phyloP scores from a whole-genome alignment of 2,888 invertebrate genomes.

The Stenchaetothrips biformis region DNA sequence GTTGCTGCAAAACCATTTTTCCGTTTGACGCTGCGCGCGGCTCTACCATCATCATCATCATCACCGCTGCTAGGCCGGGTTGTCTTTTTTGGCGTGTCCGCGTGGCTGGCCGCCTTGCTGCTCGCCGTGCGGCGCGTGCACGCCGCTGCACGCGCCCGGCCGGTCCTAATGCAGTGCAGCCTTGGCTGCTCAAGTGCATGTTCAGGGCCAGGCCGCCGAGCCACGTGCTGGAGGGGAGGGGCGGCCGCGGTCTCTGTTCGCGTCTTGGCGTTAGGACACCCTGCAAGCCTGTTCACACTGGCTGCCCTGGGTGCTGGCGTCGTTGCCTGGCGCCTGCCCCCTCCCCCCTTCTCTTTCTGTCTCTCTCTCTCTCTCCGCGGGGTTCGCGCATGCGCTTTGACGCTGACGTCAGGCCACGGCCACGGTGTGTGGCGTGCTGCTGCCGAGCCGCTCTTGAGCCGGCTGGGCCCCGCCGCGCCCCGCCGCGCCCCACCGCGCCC shows the following conservation, averaged over 20 bases:
- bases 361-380: not conserved
- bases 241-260: not conserved
- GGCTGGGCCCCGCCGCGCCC: not conserved
- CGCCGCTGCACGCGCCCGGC: not conserved
- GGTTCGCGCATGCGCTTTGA: not conserved
- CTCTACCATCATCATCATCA: too few relatives aligned
- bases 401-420: constrained; percentile 21
- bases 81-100: not conserved
- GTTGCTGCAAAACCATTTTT: too few relatives aligned
- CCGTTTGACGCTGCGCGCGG: too few relatives aligned
- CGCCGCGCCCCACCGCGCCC: not conserved
- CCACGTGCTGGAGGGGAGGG: not conserved
- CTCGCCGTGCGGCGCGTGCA: not conserved
- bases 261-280: not conserved
- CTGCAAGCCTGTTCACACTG: not conserved
- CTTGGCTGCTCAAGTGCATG: constrained; percentile 20
- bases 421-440: constrained; percentile 10
- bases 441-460: not conserved
- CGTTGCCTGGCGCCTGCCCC: not conserved
- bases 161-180: constrained; percentile 9
- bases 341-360: not conserved
- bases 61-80: too few relatives aligned
- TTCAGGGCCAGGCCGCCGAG: not conserved
- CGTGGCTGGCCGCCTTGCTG: not conserved
- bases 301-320: not conserved